Evolutionary conservation across 2,888 invertebrate genomes (phyloP).

Genomic region (Creontiades dilutus): DNA sequence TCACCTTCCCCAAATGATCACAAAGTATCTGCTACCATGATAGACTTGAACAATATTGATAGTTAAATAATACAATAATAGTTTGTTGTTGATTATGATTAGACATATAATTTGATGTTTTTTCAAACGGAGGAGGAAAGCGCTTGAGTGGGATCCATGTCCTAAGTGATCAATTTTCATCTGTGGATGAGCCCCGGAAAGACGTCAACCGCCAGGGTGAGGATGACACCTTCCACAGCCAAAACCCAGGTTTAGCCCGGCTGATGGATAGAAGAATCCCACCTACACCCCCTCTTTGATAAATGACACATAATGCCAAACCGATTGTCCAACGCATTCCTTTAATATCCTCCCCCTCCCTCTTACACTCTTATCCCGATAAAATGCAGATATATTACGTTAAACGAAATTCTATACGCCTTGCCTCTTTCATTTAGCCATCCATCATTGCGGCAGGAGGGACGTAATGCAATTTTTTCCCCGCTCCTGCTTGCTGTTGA

Average conservation of each 20-base stretch:
- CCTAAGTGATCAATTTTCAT: conserved; percentile 54
- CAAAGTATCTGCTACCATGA: background rate
- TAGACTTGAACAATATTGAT: background rate
- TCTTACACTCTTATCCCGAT: conserved; percentile 66
- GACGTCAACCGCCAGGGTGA: conserved; percentile 10
- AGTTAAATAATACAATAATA: background rate
- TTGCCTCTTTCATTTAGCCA: conserved; percentile 73
- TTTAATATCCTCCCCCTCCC: conserved; percentile 63
- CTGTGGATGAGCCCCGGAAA: conserved; percentile 26
- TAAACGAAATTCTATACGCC: conserved; percentile 75
- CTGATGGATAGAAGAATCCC: conserved; percentile 64
- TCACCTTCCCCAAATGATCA: background rate
- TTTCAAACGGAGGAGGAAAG: background rate
- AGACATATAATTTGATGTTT: too few species aligned
- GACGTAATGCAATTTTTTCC: conserved; percentile 73
- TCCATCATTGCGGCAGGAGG: conserved; percentile 71
- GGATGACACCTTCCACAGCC: conserved; percentile 54
- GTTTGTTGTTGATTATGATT: too few species aligned
- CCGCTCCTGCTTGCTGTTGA: conserved; percentile 72
- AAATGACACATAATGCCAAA: conserved; percentile 75
- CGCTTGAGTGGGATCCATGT: background rate
- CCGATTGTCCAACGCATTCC: conserved; percentile 74
- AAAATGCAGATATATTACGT: conserved; percentile 75
- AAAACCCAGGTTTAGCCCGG: conserved; percentile 30
- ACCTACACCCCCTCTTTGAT: conserved; percentile 71